Conservation (phyloP, 2,888 invertebrate species). For the Amblyjoppa fuscipennis region DNA sequence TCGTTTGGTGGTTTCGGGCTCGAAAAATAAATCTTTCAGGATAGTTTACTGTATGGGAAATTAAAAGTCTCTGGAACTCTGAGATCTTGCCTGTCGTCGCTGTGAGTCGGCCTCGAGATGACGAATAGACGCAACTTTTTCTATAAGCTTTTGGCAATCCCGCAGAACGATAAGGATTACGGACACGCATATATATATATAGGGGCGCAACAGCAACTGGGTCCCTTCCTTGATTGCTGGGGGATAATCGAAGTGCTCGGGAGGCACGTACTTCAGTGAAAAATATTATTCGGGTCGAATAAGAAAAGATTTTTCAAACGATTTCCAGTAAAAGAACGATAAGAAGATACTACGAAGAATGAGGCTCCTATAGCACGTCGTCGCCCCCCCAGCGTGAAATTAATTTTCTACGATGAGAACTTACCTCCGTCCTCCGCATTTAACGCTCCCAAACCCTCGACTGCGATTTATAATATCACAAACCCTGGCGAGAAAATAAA, state of each 20-base stretch:
- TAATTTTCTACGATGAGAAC: neutral
- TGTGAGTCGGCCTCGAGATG: neutral
- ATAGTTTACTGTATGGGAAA: neutral
- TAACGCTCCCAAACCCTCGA: neutral
- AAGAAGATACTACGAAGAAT: neutral
- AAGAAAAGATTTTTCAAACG: constrained; percentile 5
- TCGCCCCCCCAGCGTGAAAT: neutral
- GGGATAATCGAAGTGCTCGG: constrained; percentile 13
- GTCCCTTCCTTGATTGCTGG: constrained; percentile 26
- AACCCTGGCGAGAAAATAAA: too few species aligned
- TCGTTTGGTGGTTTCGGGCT: neutral
- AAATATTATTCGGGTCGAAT: constrained; percentile 43
- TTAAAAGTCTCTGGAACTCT: constrained; percentile 4
- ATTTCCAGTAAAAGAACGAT: neutral
- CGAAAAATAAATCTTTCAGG: neutral
- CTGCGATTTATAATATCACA: neutral
- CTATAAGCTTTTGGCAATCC: constrained; percentile 15
- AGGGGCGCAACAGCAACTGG: neutral
- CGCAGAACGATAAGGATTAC: constrained; percentile 5
- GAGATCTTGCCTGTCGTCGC: neutral
- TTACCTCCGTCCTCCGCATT: neutral
- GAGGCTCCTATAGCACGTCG: neutral
- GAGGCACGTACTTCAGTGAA: constrained; percentile 6
- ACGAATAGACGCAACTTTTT: constrained; percentile 22
- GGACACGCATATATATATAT: neutral